A percentile compares a stretch with the other conserved stretches of the same genome.
Conservation (phyloP, 2,797 vertebrate genomes). For the Gephyroberyx darwinii region DNA sequence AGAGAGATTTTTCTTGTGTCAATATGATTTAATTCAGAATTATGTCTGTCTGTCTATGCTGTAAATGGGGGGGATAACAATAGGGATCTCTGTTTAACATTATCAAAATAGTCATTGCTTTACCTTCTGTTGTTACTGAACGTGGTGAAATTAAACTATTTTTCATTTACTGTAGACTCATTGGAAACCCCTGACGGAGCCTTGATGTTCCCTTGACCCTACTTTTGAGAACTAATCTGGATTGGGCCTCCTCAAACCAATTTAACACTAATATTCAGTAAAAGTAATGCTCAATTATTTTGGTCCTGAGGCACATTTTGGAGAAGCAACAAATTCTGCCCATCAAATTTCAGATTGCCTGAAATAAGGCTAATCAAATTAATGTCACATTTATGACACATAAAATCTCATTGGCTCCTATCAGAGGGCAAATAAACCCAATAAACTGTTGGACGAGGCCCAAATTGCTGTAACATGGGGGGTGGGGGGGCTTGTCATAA, state of each 20-base stretch:
- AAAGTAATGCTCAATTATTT: slow-evolving; percentile 7
- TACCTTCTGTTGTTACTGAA: background rate
- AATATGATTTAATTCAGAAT: slow-evolving; percentile 13
- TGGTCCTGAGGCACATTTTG: slow-evolving; percentile 14
- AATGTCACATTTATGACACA: background rate
- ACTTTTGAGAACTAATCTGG: slow-evolving; percentile 3
- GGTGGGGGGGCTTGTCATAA: too few relatives aligned
- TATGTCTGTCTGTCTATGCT: too few relatives aligned
- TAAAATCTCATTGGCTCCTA: background rate
- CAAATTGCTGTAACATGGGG: too few relatives aligned
- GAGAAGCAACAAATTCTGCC: background rate
- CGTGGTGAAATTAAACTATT: slow-evolving; percentile 31
- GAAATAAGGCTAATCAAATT: background rate
- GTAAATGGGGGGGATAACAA: too few relatives aligned
- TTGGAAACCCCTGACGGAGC: background rate
- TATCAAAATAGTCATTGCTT: background rate
- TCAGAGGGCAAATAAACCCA: background rate
- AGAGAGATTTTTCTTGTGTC: slow-evolving; percentile 1
- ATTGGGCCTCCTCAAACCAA: too few relatives aligned
- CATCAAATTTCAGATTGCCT: background rate
- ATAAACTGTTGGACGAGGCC: background rate
- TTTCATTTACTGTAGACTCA: slow-evolving; percentile 17
- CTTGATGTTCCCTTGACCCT: background rate
- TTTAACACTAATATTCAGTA: slow-evolving; percentile 26
- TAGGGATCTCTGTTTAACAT: background rate